Base-by-base conservation (phyloP, 2,888 invertebrate species). In the Chelonus formosanus region DNA sequence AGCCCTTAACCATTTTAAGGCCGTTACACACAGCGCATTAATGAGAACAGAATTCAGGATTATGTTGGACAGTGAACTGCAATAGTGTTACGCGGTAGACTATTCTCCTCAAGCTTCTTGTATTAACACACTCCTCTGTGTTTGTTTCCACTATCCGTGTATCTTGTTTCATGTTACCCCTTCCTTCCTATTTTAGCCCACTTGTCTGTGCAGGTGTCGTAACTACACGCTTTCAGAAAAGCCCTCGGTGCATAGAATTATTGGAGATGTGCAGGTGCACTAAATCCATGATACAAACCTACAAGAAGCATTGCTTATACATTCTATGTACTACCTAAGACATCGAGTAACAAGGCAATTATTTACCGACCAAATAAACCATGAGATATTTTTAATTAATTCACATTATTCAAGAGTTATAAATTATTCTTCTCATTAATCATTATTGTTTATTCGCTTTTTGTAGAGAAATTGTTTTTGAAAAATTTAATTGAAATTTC, bases 221-320 rank as follows among this genome's bases (percentile, higher is more conserved):
- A 56, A 5, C 61, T 66, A 61, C 66, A 66, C 61, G 60, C 54
- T 54, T 34, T 35, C 43, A 20, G 55, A 61, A 52, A 66, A 61
- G 43, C 61, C 50, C 45, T 56, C 50, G 55, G 56, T 66, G 66
- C 61, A 66, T 61, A 61, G 50, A 66, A 66, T 66, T 66, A 66
- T 66, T 57, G 61, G 45, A 40, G 61, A 66, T 43, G 52, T 56
- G 56, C 66, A 66, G 56, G 52, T 56, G 66, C 56, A 61, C 52
- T 59, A 65, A 65, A 65, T 65, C 60, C 60, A 60, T 43, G 48
- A 48, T 59, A 55, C 61, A 32, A 47, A 53, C 10, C 54, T 4
- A 48, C 32, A 55, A 20, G 34, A 43, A 8, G 10, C 31, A 36
- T 52, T 54, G 44, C 55, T 65, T 61, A 61, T 54, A 50, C 52